Evolutionary conservation across 2,888 invertebrate genomes (phyloP), one percentile per base, ranked within the genome.

Genomic region (Aleiodes leptofemur): DNA sequence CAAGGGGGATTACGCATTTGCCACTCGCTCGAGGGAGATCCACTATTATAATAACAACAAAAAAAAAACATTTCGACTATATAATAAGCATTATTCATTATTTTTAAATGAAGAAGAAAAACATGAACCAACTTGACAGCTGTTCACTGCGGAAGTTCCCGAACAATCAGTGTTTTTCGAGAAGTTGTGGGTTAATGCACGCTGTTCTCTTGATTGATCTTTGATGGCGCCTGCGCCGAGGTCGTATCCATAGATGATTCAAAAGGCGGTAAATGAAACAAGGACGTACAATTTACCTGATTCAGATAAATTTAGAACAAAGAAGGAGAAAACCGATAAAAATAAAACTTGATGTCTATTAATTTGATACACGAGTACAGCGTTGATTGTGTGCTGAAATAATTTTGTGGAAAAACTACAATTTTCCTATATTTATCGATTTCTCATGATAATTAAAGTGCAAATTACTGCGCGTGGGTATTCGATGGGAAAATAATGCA

Each of bases 401-500:
- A 69, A 50, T 61, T 55, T 56, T 70, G 55, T 61, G 38, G 57
- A 70, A 68, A 69, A 72, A 13, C 1, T 7, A 57, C 6, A 34
- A 70, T 43, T 23, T 48, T n/a, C 53, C 16, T 43, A 72, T 64
- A 43, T 14, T 43, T 23, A 23, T 69, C 34, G 53, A 31, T 34
- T 38, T 69, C 16, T 31, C 70, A 11, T 71, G 57, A 31, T 29
- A 43, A 23, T 23, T 23, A 23, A 23, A 59, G 8, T 16, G 14
- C 23, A 64, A 51, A 59, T 34, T 29, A 14, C 76, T 72, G 59
- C 51, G 53, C 48, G 59, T 48, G 68, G 43, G 64, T 14, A 69
- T 50, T 72, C 61, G 71, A 72, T 23, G 53, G 61, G 50, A 66
- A 71, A 78, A 74, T 76, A 81, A 82, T 78, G 79, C 80, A 90